Evolutionary conservation across 2,888 invertebrate genomes (phyloP), one percentile per base, ranked within the genome.

Genomic region (Ferdinandea cuprea): DNA sequence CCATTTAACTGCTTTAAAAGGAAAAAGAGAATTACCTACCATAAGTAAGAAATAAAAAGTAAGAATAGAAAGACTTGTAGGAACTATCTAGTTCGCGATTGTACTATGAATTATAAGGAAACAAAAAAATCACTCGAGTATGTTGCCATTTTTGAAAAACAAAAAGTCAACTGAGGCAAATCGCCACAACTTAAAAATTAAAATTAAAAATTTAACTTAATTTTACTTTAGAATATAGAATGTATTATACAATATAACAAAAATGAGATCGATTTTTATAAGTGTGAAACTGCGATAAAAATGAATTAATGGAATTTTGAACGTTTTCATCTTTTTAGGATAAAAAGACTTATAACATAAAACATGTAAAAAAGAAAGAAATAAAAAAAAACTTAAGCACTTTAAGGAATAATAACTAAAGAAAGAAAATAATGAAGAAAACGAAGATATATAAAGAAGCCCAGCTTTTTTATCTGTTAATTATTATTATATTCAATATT

Each of bases 331-430:
- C 74, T 72, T 71, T 78, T 80, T 85, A 85, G 85, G 65, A 79
- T 79, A 85, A 85, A 77, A 86, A 81, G 86, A 86, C 86, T 86
- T 86, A 85, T 85, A 85, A 85, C 66, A 81, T 72, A 71, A 76
- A 85, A 56, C 74, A 63, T 73, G 66, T 78, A 78, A 61, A 72
- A 63, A 68, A 77, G 63, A 77, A 42, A 21, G 15, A 44, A 69
- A 77, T 15, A 59, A 46, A 54, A 71, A 59, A 46, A 11, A 66
- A 73, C 54, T 44, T 66, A 77, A 71, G 69, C 69, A 78, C 72
- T 48, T 77, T 65, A 65, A 58, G 63, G 19, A 61, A 65, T 19
- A 83, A 54, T 25, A 25, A 5, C 17, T 15, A 30, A 54, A 52
- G n/a, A n/a, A n/a, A n/a, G n/a, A n/a, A n/a, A n/a, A n/a, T n/a